phyloP scores from a whole-genome alignment of 1,140 invertebrate species.

The Drosophila repletoides region DNA sequence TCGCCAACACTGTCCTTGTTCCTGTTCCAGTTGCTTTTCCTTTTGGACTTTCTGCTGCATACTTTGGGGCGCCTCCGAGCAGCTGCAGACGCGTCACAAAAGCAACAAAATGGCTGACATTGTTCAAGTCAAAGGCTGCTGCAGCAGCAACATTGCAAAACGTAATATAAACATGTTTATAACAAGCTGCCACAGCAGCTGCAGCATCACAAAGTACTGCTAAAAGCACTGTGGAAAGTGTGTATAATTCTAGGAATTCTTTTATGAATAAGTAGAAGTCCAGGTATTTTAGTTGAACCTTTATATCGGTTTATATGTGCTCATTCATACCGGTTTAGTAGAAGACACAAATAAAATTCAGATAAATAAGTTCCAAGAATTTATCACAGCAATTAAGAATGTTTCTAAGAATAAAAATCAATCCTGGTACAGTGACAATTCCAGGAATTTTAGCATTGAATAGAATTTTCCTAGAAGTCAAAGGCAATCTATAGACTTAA shows the following conservation, averaged over 20 bases:
- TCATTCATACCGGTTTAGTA: too few relatives aligned
- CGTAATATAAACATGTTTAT: constrained; percentile 37
- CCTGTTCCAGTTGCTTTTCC: constrained; percentile 21
- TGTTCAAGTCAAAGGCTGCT: constrained; percentile 58
- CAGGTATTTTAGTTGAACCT: not conserved
- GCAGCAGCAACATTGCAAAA: constrained; percentile 30
- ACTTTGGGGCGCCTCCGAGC: constrained; percentile 11
- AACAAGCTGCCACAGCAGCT: constrained; percentile 27
- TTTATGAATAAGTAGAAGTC: not conserved
- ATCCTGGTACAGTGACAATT: too few relatives aligned
- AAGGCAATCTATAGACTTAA: too few relatives aligned
- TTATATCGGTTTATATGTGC: not conserved
- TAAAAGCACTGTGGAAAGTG: constrained; percentile 7
- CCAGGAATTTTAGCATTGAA: too few relatives aligned
- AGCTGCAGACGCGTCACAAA: constrained; percentile 41
- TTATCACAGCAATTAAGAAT: too few relatives aligned
- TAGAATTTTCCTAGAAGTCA: too few relatives aligned
- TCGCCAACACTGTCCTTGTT: not conserved
- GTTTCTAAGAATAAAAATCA: too few relatives aligned
- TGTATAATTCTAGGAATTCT: not conserved
- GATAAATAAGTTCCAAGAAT: too few relatives aligned
- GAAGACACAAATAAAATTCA: too few relatives aligned
- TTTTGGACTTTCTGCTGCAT: constrained; percentile 8
- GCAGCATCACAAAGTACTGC: not conserved
- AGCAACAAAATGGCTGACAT: constrained; percentile 69